These are phyloP conservation scores for Lepus oiostolus DNA, from an alignment of 2,797 vertebrate genomes.

Conservation along the genomic window DNA sequence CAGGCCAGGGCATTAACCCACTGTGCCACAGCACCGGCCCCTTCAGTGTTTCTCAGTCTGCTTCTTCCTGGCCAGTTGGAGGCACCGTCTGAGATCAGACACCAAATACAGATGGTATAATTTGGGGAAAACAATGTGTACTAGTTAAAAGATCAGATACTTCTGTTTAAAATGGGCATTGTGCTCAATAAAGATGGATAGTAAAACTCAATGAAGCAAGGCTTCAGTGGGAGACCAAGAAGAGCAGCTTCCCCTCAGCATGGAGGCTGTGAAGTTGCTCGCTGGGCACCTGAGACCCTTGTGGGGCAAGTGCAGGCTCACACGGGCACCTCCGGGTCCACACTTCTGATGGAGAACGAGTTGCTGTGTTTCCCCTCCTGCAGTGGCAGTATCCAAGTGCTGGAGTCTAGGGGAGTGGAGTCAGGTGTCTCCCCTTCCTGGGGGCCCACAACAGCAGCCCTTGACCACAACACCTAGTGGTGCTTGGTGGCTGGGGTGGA, in stretches of 20 bases:
- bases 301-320: background rate
- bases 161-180: conserved; percentile 17
- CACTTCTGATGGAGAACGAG: background rate
- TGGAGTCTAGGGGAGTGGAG: background rate
- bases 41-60: background rate
- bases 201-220: conserved; percentile 24
- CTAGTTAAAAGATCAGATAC: conserved; percentile 19
- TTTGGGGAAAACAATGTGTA: conserved; percentile 39
- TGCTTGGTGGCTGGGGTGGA: background rate
- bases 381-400: background rate
- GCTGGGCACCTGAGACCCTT: background rate
- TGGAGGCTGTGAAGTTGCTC: rapidly evolving
- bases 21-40: no score
- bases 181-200: conserved; percentile 29
- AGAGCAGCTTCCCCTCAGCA: background rate
- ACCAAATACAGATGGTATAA: conserved; percentile 31
- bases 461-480: background rate
- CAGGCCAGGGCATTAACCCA: no score
- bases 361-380: background rate
- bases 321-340: background rate
- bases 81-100: background rate
- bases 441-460: background rate
- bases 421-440: background rate
- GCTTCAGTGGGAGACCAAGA: background rate
- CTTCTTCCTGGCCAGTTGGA: conserved; percentile 29